Conservation (phyloP, 1,140 invertebrate species). For the Scaptomyza graminum region DNA sequence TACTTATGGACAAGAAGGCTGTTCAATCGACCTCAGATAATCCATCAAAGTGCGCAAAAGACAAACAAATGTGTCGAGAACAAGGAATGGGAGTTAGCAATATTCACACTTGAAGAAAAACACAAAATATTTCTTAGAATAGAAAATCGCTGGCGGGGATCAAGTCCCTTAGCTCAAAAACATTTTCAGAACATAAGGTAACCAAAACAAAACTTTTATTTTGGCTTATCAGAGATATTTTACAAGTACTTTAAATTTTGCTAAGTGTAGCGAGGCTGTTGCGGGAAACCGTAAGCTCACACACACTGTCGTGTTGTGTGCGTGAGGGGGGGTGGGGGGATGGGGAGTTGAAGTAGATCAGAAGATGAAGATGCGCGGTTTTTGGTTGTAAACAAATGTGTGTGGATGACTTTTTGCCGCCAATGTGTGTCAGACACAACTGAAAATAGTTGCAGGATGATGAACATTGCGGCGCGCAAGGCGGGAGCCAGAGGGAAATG, state of each 20-base stretch:
- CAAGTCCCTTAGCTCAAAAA: too few species aligned
- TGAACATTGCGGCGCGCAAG: slow-evolving; percentile 11
- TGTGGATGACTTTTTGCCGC: slow-evolving; percentile 24
- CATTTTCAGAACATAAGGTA: too few species aligned
- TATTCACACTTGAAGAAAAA: not conserved
- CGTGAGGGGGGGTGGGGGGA: too few species aligned
- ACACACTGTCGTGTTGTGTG: not conserved
- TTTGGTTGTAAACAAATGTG: slow-evolving; percentile 35
- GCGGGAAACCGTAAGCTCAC: too few species aligned
- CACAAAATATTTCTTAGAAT: too few species aligned
- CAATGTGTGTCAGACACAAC: slow-evolving; percentile 68
- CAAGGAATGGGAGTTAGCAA: not conserved
- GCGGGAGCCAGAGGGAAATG: not conserved
- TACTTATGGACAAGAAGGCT: slow-evolving; percentile 26
- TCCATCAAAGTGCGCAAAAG: slow-evolving; percentile 64
- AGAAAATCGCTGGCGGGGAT: too few species aligned
- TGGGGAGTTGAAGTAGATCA: slow-evolving; percentile 8
- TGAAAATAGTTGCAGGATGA: slow-evolving; percentile 73
- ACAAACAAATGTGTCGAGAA: slow-evolving; percentile 26
- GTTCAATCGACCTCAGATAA: slow-evolving; percentile 45
- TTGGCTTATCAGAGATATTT: too few species aligned
- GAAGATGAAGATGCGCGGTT: slow-evolving; percentile 1
- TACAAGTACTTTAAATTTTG: too few species aligned
- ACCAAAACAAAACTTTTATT: too few species aligned
- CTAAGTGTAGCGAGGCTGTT: not conserved